Percentiles rank a stretch among this genome's conserved stretches.
Evolutionary conservation across 2,113 vertebrate genomes (phyloP).

Genomic region (Rhinichthys klamathensis): DNA sequence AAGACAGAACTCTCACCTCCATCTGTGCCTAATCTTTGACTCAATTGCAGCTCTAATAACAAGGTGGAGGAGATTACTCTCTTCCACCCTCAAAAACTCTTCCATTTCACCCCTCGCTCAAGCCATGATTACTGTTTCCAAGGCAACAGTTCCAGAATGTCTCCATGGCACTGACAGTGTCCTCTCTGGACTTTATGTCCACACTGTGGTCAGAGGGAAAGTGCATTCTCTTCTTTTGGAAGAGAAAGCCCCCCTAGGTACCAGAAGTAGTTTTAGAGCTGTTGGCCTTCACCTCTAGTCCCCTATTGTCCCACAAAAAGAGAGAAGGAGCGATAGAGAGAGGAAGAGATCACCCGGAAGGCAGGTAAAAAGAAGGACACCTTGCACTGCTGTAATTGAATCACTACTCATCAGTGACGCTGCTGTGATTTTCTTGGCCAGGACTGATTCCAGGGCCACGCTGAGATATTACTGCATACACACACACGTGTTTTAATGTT

Average conservation of each 20-base stretch:
- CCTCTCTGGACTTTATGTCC: conserved; percentile 23
- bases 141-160: conserved; percentile 36
- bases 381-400: conserved; percentile 44
- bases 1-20: background rate
- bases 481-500: background rate
- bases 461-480: background rate
- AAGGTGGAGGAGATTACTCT: conserved; percentile 28
- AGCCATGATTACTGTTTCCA: conserved; percentile 42
- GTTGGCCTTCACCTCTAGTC: background rate
- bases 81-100: conserved; percentile 33
- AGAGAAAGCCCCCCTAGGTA: background rate
- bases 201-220: conserved; percentile 24
- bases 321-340: background rate
- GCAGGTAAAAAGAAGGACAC: conserved; percentile 37
- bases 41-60: conserved; percentile 47
- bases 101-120: conserved; percentile 38
- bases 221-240: conserved; percentile 26
- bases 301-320: conserved; percentile 13
- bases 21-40: conserved; percentile 11
- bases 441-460: background rate
- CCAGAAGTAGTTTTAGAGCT: conserved; percentile 13
- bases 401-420: conserved; percentile 43
- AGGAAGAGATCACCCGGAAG: background rate
- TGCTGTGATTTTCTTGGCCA: conserved; percentile 38
- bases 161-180: conserved; percentile 36